These are phyloP conservation scores for Syngnathoides biaculeatus DNA, from an alignment of 2,113 vertebrate species.

Conservation along the genomic window DNA sequence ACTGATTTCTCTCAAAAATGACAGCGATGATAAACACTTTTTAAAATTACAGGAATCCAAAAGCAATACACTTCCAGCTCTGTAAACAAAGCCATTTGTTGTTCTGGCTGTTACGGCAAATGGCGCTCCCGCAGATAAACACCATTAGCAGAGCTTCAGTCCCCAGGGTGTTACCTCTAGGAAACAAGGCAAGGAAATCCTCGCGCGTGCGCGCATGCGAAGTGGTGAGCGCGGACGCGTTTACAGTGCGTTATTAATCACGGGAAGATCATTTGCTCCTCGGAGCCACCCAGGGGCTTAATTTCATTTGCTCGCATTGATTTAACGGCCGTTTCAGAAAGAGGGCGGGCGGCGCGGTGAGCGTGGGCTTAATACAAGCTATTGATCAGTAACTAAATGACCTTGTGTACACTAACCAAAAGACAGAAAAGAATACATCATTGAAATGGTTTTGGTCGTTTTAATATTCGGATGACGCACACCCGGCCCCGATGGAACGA, in stretches of 20 bases:
- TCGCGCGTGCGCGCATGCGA: conserved; percentile 39
- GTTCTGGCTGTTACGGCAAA: conserved; percentile 35
- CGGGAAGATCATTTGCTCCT: conserved; percentile 65
- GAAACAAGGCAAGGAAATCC: conserved; percentile 48
- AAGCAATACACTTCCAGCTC: conserved; percentile 33
- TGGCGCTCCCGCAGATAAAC: conserved; percentile 41
- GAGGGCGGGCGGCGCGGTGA: conserved; percentile 31
- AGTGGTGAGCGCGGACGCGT: conserved; percentile 44
- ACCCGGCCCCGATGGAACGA: conserved; percentile 3
- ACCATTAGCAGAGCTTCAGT: conserved; percentile 50
- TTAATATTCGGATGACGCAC: not conserved
- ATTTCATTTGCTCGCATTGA: conserved; percentile 73
- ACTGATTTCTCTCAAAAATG: not conserved
- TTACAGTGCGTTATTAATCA: conserved; percentile 72
- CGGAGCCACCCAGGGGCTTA: conserved; percentile 64
- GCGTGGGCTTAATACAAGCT: conserved; percentile 57
- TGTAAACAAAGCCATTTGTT: conserved; percentile 57
- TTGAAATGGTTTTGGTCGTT: conserved; percentile 24
- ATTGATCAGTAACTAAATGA: conserved; percentile 69
- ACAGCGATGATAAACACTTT: not conserved
- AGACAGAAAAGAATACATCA: conserved; percentile 33
- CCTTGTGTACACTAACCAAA: conserved; percentile 63
- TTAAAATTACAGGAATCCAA: not conserved
- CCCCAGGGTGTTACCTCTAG: conserved; percentile 40
- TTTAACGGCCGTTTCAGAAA: conserved; percentile 70